Evolutionary conservation across 2,888 invertebrate genomes (phyloP).

Genomic region (Celastrina argiolus): DNA sequence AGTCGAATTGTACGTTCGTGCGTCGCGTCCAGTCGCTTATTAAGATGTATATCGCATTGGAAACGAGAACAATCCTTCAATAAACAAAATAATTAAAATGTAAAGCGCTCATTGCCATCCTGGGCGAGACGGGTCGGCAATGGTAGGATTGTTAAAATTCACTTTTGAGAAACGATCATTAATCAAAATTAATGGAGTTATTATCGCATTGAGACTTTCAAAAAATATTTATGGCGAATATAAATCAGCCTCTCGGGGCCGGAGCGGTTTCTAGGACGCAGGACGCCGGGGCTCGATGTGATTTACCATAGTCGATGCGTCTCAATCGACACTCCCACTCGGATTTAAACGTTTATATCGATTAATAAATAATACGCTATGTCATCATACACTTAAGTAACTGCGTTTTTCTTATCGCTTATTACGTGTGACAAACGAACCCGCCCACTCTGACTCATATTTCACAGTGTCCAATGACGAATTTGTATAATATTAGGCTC

Average conservation of each 20-base stretch:
- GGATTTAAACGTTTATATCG: conserved; percentile 19
- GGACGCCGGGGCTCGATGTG: conserved; percentile 37
- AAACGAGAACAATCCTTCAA: conserved; percentile 61
- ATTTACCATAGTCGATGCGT: conserved; percentile 41
- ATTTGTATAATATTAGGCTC: neutral
- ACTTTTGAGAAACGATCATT: conserved; percentile 75
- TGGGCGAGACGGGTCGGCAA: conserved; percentile 50
- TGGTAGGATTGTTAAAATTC: conserved; percentile 57
- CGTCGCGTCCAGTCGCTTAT: conserved; percentile 3
- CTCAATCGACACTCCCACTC: conserved; percentile 23
- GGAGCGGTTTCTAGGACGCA: conserved; percentile 73
- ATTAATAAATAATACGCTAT: neutral
- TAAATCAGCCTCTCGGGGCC: conserved; percentile 75
- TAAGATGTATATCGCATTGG: conserved; percentile 42
- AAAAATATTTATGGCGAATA: conserved; percentile 73
- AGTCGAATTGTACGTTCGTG: conserved; percentile 8
- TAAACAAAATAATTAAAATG: conserved; percentile 62
- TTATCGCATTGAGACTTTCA: conserved; percentile 76
- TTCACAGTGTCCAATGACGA: neutral
- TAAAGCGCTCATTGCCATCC: conserved; percentile 52
- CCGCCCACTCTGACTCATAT: conserved; percentile 9
- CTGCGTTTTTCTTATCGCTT: conserved; percentile 2
- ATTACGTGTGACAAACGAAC: neutral
- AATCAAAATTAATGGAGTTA: conserved; percentile 79
- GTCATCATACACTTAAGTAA: neutral